Base-by-base conservation (phyloP, 2,113 vertebrate genomes). In the Sterna hirundo region DNA sequence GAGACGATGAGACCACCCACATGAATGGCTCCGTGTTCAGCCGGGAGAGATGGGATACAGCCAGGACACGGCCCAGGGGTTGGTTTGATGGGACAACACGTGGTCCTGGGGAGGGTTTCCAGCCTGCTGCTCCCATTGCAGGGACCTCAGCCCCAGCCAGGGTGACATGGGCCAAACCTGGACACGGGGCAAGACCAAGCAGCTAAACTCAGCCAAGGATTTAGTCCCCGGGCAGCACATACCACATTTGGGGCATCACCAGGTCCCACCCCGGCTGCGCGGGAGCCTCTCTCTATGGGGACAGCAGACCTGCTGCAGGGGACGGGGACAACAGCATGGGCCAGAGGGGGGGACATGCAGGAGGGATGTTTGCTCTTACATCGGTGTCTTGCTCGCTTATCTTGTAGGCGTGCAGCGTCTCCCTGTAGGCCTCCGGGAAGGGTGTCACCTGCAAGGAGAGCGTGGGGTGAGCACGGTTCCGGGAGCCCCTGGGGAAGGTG, bases 381-480 rank as follows among this genome's bases (percentile, higher is more conserved):
- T 99, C 99, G 5, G 99, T 99, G 94, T 99, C 99, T 89, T 99
- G 98, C 97, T 99, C 99, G 71, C 99, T 99, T 86, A 99, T 97
- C 97, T 99, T 99, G 97, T 99, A 98, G 86, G 98, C 97, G 9
- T 98, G 99, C 93, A 99, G 98, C 5, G 98, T 75, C 57, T 99
- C 99, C 97, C 99, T 98, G 97, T 98, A 99, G 80, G 98, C 92
- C 61, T 99, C 99, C 54, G 99, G 98, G 96, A 99, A 99, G 3
- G 98, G 99, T 64, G 99, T 99, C 88, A 99, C 98, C 99, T 99
- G 97, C 95, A 95, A 98, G 83, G 90, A 96, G 83, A 96, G 30
- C 9, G 6, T 15, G 47, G 4, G 32, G 64, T 96, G 83, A 98
- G 92, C 62, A 29, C 2, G 2, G 62, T n/a, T 34, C 54, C 3